Percentiles rank a stretch among this genome's conserved stretches.
Conservation (phyloP, 2,113 vertebrate genomes). For the Cavia porcellus region DNA sequence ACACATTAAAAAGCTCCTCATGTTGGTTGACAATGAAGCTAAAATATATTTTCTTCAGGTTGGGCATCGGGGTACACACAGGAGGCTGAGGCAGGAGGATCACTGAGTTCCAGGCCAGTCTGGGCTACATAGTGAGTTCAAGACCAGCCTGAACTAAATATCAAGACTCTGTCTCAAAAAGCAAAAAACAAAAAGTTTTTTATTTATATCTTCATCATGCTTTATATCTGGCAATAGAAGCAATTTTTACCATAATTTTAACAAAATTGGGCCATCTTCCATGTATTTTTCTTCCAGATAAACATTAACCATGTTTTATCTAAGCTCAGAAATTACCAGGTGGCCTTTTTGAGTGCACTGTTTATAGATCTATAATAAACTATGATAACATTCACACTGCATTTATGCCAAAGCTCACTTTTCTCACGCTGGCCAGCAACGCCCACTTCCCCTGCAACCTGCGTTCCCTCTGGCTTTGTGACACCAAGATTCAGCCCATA, state of each 20-base stretch:
- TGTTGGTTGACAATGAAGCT: background rate
- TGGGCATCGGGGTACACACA: background rate
- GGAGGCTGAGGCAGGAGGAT: background rate
- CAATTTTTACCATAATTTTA: slow-evolving; percentile 13
- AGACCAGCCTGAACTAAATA: background rate
- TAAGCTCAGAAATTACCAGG: background rate
- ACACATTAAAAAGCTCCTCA: background rate
- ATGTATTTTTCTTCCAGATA: slow-evolving; percentile 15
- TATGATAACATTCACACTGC: background rate
- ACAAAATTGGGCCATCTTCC: slow-evolving; percentile 28
- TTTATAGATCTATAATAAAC: background rate
- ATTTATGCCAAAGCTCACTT: background rate
- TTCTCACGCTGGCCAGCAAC: background rate
- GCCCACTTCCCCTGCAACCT: background rate
- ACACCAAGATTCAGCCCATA: background rate
- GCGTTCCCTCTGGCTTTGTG: background rate
- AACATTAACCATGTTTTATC: background rate
- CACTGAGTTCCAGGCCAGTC: background rate
- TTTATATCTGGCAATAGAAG: slow-evolving; percentile 30
- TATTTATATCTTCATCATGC: background rate
- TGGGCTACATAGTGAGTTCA: background rate
- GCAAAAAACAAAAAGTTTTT: background rate
- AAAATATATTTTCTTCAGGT: background rate
- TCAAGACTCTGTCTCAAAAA: background rate
- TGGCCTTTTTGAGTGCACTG: background rate